phyloP scores from a whole-genome alignment of 2,797 vertebrate species.

The Picus viridis region DNA sequence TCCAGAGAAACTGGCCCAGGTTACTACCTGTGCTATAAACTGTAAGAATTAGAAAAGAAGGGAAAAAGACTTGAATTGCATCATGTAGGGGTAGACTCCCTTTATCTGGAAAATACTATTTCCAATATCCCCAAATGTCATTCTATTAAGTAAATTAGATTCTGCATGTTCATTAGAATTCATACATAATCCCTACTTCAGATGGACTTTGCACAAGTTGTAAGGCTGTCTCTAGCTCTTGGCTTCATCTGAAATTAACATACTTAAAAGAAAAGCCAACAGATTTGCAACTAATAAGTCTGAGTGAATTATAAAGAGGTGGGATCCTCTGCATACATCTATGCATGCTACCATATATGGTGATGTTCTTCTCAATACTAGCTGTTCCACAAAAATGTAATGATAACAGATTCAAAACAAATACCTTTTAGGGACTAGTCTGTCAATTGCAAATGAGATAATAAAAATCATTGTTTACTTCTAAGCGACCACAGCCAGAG shows the following conservation, averaged over 20 bases:
- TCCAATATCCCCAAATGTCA: not conserved
- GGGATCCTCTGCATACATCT: slow-evolving; percentile 50
- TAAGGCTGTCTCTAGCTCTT: not conserved
- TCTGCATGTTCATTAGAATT: not conserved
- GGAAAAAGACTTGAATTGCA: not conserved
- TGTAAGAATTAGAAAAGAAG: not conserved
- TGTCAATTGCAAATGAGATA: slow-evolving; percentile 79
- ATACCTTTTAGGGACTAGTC: slow-evolving; percentile 97
- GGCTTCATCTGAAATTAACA: slow-evolving; percentile 1
- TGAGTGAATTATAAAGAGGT: slow-evolving; percentile 8
- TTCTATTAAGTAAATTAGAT: not conserved
- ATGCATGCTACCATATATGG: slow-evolving; percentile 92
- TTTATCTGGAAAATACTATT: not conserved
- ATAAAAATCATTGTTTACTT: slow-evolving; percentile 68
- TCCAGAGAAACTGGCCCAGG: not conserved
- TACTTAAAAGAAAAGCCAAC: slow-evolving; percentile 37
- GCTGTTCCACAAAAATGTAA: slow-evolving; percentile 88
- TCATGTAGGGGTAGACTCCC: not conserved
- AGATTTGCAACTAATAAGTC: slow-evolving; percentile 27
- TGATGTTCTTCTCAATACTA: slow-evolving; percentile 85
- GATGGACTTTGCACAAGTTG: not conserved
- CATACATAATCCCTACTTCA: not conserved
- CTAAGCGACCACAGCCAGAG: not conserved
- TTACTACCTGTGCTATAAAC: not conserved
- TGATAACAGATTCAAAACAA: slow-evolving; percentile 94